Percentiles rank a stretch among this genome's conserved stretches.
These are phyloP conservation scores for Drosophila barbarae DNA, from an alignment of 2,888 invertebrate species.

Conservation along the genomic window DNA sequence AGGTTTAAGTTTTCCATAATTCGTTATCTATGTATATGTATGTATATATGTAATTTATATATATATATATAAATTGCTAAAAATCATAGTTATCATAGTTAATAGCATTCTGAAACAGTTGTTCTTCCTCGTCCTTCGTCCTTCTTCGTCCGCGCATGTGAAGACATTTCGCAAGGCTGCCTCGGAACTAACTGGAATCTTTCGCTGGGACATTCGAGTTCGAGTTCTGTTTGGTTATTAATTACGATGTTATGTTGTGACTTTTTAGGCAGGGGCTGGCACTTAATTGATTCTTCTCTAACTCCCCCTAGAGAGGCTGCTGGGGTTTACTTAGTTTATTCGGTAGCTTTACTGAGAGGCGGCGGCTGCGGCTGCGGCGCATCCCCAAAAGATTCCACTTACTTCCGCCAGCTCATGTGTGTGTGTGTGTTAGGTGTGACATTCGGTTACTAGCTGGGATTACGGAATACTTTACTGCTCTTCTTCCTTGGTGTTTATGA, in stretches of 20 bases:
- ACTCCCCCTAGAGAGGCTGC: conserved; percentile 16
- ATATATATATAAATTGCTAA: conserved; percentile 62
- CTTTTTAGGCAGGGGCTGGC: conserved; percentile 43
- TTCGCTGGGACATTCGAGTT: conserved; percentile 36
- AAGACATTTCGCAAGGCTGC: conserved; percentile 29
- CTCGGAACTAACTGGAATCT: conserved; percentile 27
- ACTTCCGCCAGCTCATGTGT: conserved; percentile 26
- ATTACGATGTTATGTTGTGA: conserved; percentile 17
- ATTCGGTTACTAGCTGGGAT: conserved; percentile 38
- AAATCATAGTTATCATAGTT: conserved; percentile 55
- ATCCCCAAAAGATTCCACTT: conserved; percentile 35
- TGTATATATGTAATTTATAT: conserved; percentile 49
- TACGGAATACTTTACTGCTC: conserved; percentile 32
- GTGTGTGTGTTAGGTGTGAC: conserved; percentile 30
- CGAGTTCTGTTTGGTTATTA: conserved; percentile 30
- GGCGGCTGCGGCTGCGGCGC: conserved; percentile 8
- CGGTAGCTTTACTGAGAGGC: conserved; percentile 17
- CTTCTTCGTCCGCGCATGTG: conserved; percentile 3
- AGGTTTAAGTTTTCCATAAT: conserved; percentile 38
- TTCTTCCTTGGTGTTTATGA: conserved; percentile 11
- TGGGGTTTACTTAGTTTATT: conserved; percentile 20
- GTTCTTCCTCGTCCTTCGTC: conserved; percentile 26
- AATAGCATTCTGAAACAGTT: conserved; percentile 53
- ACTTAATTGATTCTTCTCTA: conserved; percentile 54
- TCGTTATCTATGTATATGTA: conserved; percentile 42